Percentiles rank a stretch among this genome's conserved stretches.
Evolutionary conservation across 2,797 vertebrate species (phyloP).

Genomic region (Pseudochirops corinnae): DNA sequence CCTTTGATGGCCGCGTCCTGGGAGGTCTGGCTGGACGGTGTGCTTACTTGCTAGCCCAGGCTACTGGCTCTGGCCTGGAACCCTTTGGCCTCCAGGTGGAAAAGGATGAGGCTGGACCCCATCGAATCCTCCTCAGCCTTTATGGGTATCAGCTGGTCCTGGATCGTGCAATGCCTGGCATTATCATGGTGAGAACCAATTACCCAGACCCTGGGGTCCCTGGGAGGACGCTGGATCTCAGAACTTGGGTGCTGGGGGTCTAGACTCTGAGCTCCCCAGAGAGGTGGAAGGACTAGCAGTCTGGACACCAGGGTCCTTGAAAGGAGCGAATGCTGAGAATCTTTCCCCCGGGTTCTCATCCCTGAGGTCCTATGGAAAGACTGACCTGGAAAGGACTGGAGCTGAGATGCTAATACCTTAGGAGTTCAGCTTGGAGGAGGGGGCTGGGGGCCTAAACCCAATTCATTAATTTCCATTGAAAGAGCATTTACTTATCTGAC

Average conservation of each 20-base stretch:
- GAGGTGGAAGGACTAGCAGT: not conserved
- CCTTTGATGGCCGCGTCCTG: conserved; percentile 56
- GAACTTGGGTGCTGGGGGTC: not conserved
- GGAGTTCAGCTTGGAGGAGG: not conserved
- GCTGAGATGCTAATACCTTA: not conserved
- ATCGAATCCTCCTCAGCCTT: conserved; percentile 78
- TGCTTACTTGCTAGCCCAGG: conserved; percentile 46
- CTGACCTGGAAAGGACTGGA: not conserved
- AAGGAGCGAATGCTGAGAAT: no score
- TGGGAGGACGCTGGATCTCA: not conserved
- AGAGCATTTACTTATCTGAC: not conserved
- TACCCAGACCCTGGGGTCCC: not conserved
- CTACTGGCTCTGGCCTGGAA: conserved; percentile 4
- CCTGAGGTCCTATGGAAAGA: not conserved
- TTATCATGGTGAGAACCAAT: conserved; percentile 77
- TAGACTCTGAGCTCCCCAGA: not conserved
- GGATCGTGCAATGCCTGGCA: conserved; percentile 74
- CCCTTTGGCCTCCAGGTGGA: conserved; percentile 83
- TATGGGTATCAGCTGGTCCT: conserved; percentile 82
- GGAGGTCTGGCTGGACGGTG: conserved; percentile 51
- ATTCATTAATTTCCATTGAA: not conserved
- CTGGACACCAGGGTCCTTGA: not conserved
- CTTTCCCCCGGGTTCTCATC: not conserved
- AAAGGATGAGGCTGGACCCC: conserved; percentile 77
- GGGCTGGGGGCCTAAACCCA: not conserved